A percentile compares a stretch with the other conserved stretches of the same genome.
phyloP scores from a whole-genome alignment of 2,113 vertebrate species.

The Hypanus sabinus region DNA sequence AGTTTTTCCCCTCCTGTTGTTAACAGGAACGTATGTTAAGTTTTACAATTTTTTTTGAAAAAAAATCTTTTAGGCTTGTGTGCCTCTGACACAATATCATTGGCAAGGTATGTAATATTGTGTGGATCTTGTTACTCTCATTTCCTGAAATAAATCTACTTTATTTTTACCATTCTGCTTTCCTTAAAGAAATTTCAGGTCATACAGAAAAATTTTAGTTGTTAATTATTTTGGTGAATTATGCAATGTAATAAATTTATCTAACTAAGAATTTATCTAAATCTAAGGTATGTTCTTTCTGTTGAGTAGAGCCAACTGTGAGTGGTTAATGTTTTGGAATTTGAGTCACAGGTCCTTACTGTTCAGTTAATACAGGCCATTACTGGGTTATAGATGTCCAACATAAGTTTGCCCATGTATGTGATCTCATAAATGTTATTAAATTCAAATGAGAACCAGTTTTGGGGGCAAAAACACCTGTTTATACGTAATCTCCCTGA shows the following conservation, averaged over 20 bases:
- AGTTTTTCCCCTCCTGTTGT: constrained; percentile 3
- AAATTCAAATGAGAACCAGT: no score
- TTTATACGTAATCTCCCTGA: no score
- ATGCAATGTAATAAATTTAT: neutral
- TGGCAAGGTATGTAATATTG: neutral
- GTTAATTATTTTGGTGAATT: neutral
- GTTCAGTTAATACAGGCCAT: neutral
- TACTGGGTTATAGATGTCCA: no score
- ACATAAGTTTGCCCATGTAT: no score
- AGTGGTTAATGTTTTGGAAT: neutral
- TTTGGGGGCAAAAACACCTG: no score
- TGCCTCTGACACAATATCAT: neutral
- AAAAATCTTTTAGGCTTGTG: neutral
- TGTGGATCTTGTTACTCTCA: neutral
- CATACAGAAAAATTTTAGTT: neutral
- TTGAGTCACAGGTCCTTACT: neutral
- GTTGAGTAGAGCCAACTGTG: neutral
- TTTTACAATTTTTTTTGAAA: neutral
- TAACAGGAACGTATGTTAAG: neutral
- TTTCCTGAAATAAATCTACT: no score
- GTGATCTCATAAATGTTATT: no score
- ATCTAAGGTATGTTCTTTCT: neutral
- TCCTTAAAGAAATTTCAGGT: neutral
- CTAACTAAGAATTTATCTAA: neutral
- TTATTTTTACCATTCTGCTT: neutral